phyloP scores from a whole-genome alignment of 2,113 vertebrate species.

The Trochalopteron elliotii region DNA sequence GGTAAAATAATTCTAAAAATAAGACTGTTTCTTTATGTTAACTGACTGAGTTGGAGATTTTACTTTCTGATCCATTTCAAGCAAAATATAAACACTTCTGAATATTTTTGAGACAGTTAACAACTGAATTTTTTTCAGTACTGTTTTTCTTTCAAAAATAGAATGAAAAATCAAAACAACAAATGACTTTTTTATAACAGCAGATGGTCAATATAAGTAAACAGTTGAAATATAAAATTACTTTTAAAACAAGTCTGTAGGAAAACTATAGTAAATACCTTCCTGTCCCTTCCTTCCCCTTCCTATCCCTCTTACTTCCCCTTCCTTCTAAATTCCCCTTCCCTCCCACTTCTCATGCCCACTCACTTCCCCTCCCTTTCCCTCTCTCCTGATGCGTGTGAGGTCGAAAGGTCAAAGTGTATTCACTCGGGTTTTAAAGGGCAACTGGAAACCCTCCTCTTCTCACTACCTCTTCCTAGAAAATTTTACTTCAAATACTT shows the following conservation, averaged over 20 bases:
- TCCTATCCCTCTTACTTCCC: background rate
- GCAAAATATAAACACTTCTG: background rate
- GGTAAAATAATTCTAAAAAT: constrained; percentile 73
- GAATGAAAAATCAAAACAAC: background rate
- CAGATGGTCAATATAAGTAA: background rate
- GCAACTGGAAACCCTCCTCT: background rate
- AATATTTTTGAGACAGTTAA: background rate
- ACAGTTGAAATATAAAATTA: background rate
- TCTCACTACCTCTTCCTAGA: background rate
- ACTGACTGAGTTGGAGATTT: background rate
- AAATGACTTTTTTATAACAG: background rate
- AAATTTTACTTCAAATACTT: background rate
- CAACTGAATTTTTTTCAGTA: background rate
- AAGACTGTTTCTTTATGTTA: constrained; percentile 34
- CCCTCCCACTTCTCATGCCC: background rate
- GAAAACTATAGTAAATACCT: background rate
- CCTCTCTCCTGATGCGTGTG: background rate
- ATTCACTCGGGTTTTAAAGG: background rate
- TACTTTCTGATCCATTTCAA: background rate
- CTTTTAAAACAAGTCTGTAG: background rate
- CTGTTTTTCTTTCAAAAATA: background rate
- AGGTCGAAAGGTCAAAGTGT: background rate
- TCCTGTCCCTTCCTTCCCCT: background rate
- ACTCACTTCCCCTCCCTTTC: no score
- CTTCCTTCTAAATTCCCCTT: no score